A percentile compares a stretch with the other conserved stretches of the same genome.
phyloP scores from a whole-genome alignment of 2,113 vertebrate species.

The Meriones unguiculatus region DNA sequence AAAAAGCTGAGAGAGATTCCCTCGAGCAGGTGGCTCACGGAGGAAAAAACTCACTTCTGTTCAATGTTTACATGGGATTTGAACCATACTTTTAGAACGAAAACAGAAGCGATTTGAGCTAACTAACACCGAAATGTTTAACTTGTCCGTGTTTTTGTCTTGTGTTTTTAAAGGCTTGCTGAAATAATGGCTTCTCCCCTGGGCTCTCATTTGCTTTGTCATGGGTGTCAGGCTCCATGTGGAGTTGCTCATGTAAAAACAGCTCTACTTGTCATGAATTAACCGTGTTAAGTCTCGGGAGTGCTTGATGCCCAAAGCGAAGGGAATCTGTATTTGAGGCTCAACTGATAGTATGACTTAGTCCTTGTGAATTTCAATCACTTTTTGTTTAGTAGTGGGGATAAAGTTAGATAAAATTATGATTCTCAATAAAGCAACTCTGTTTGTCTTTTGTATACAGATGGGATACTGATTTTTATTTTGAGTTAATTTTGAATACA shows the following conservation, averaged over 20 bases:
- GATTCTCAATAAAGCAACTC: neutral
- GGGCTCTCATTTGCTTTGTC: neutral
- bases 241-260: fast-evolving
- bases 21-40: neutral
- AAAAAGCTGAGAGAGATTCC: neutral
- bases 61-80: neutral
- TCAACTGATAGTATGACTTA: neutral
- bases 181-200: neutral
- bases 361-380: neutral
- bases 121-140: neutral
- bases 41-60: neutral
- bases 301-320: neutral
- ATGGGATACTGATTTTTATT: no score
- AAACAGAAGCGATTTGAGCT: neutral
- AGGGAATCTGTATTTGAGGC: neutral
- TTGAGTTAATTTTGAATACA: no score
- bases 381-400: neutral
- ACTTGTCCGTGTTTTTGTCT: neutral
- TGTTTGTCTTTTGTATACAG: no score
- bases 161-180: neutral
- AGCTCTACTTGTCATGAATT: neutral
- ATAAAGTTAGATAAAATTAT: neutral
- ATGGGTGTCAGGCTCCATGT: fast-evolving
- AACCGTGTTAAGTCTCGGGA: neutral
- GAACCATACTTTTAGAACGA: neutral